phyloP scores from a whole-genome alignment of 2,888 invertebrate species.

The Ophion slaviceki region DNA sequence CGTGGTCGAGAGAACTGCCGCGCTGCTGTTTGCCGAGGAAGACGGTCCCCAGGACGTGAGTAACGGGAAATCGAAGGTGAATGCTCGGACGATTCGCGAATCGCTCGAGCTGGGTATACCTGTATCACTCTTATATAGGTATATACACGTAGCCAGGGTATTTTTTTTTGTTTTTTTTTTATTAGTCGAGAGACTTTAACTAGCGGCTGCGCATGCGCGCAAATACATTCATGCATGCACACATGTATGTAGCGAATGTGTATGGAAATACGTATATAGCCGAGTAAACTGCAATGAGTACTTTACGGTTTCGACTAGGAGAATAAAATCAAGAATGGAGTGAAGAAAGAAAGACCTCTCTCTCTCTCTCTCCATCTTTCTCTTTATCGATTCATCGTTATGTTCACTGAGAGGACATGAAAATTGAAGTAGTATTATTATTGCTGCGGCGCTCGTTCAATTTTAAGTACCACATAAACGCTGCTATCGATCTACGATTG shows the following conservation, averaged over 20 bases:
- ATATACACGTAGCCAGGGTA: slow-evolving; percentile 22
- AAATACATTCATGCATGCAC: slow-evolving; percentile 23
- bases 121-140: slow-evolving; percentile 45
- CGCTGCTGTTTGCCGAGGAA: slow-evolving; percentile 53
- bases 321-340: background rate
- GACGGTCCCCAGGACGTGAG: slow-evolving; percentile 73
- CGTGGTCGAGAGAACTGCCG: slow-evolving; percentile 45
- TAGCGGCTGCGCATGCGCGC: slow-evolving; percentile 52
- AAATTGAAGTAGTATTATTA: slow-evolving; percentile 15
- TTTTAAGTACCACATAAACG: background rate
- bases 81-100: slow-evolving; percentile 83
- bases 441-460: background rate
- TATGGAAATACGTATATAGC: slow-evolving; percentile 2
- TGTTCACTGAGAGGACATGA: background rate
- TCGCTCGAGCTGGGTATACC: slow-evolving; percentile 58
- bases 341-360: background rate
- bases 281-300: background rate
- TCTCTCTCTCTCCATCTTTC: background rate
- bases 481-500: background rate
- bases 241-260: background rate
- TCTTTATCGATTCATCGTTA: background rate
- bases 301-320: background rate
- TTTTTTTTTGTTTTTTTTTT: slow-evolving; percentile 11
- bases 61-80: slow-evolving; percentile 83
- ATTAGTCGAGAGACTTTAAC: slow-evolving; percentile 34